Conservation (phyloP, 1,140 invertebrate genomes). For the Drosophila tropicalis region DNA sequence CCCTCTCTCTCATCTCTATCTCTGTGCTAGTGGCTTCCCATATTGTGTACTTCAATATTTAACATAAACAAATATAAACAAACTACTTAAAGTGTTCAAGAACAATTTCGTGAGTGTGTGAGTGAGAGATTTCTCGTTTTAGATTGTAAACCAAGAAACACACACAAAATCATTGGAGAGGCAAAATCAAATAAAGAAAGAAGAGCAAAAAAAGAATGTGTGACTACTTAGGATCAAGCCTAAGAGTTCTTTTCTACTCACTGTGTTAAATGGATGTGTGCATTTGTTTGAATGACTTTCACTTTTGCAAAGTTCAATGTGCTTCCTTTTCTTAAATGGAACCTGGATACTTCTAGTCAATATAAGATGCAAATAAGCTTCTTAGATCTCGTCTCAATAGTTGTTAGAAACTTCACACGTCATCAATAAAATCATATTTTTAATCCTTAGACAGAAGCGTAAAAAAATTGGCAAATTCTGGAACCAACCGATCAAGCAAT, state of each 20-base stretch:
- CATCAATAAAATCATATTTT: too few relatives aligned
- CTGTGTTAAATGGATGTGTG: neutral
- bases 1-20: neutral
- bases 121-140: conserved; percentile 3
- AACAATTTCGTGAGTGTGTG: conserved; percentile 11
- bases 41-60: conserved; percentile 67
- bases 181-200: neutral
- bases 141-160: neutral
- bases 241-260: neutral
- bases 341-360: too few relatives aligned
- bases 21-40: conserved; percentile 44
- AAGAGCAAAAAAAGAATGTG: neutral
- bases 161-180: neutral
- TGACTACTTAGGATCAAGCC: conserved; percentile 5
- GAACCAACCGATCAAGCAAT: too few relatives aligned
- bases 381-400: too few relatives aligned
- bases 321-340: too few relatives aligned
- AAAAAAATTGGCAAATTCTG: too few relatives aligned
- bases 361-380: too few relatives aligned
- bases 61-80: conserved; percentile 71
- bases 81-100: conserved; percentile 51
- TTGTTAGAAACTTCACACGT: too few relatives aligned
- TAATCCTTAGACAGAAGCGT: too few relatives aligned
- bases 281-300: neutral
- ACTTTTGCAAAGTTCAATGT: neutral